phyloP scores from a whole-genome alignment of 2,113 vertebrate species.

The Zootoca vivipara region DNA sequence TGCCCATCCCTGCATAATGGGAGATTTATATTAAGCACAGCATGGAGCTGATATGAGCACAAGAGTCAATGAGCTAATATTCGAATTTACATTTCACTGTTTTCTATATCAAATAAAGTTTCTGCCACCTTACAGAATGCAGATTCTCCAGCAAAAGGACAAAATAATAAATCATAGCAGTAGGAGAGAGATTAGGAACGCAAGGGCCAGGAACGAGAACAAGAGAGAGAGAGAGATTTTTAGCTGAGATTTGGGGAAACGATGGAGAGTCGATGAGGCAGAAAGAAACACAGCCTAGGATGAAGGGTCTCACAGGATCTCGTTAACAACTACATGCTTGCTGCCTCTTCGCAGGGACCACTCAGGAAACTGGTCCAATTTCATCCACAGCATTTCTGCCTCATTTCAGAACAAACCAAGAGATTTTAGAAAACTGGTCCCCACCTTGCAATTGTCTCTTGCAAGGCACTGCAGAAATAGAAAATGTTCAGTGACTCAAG shows the following conservation, averaged over 20 bases:
- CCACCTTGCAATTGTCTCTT: background rate
- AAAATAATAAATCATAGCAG: background rate
- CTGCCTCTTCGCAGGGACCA: background rate
- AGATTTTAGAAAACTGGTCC: background rate
- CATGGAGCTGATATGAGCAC: background rate
- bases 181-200: background rate
- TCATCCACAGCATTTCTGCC: background rate
- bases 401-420: background rate
- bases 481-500: background rate
- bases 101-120: background rate
- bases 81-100: background rate
- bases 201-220: background rate
- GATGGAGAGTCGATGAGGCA: background rate
- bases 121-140: background rate
- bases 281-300: background rate
- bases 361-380: background rate
- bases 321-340: background rate
- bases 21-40: background rate
- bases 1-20: fast-evolving
- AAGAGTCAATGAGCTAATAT: too few relatives aligned
- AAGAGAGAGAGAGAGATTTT: background rate
- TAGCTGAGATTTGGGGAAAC: background rate
- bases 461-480: background rate
- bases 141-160: background rate
- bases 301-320: background rate